Conservation (phyloP, 2,113 vertebrate species). For the Ceuthmochares aereus region DNA sequence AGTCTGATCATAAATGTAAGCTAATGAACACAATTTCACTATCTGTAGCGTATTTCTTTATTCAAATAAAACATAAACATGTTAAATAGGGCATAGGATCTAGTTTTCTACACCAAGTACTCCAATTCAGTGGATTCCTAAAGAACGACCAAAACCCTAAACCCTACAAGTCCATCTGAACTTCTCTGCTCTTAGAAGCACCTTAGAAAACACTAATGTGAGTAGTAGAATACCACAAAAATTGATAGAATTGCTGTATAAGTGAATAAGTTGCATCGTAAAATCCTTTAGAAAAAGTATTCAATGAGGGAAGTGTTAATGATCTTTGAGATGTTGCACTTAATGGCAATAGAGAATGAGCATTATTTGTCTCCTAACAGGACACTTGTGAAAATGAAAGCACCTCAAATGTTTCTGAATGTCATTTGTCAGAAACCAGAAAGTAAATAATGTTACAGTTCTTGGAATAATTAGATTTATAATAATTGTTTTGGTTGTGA, state of each 20-base stretch:
- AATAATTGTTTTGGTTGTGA: not conserved
- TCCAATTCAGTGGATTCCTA: conserved; percentile 1
- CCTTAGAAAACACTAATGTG: not conserved
- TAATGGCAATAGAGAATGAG: not conserved
- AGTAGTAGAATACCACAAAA: not conserved
- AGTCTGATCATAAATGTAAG: conserved; percentile 11
- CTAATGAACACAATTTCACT: conserved; percentile 41
- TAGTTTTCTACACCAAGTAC: conserved; percentile 9
- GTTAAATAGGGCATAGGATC: not conserved
- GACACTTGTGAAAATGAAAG: not conserved
- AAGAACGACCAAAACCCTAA: conserved; percentile 5
- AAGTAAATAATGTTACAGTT: not conserved
- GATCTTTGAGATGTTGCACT: not conserved
- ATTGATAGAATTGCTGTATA: not conserved
- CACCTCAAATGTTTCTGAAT: not conserved
- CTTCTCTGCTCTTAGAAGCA: not conserved
- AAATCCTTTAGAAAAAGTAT: not conserved
- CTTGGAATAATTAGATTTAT: not conserved
- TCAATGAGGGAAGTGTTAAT: not conserved
- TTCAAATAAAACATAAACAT: not conserved
- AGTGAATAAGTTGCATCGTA: not conserved
- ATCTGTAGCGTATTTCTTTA: not conserved
- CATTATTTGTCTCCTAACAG: not conserved
- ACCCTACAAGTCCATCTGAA: not conserved
- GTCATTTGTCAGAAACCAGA: not conserved